Percentiles rank a stretch among this genome's conserved stretches.
phyloP scores from a whole-genome alignment of 2,113 vertebrate genomes.

The Melanerpes formicivorus region DNA sequence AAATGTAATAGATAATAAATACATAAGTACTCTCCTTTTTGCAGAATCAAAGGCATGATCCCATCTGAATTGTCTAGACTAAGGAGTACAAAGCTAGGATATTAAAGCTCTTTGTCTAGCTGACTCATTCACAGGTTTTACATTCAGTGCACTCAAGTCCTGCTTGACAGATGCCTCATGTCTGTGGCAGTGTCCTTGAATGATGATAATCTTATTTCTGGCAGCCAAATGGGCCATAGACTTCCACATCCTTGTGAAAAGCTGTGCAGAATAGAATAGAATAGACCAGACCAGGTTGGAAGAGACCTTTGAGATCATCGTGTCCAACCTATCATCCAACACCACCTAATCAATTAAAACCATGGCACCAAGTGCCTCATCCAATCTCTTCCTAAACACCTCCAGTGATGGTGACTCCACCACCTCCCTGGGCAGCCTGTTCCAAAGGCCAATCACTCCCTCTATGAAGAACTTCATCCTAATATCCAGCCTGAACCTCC shows the following conservation, averaged over 20 bases:
- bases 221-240: slow-evolving; percentile 10
- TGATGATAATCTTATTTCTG: slow-evolving; percentile 58
- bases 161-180: slow-evolving; percentile 44
- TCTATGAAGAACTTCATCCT: too few relatives aligned
- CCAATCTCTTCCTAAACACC: too few relatives aligned
- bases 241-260: background rate
- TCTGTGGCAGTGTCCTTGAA: slow-evolving; percentile 39
- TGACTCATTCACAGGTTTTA: slow-evolving; percentile 10
- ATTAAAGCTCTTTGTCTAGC: background rate
- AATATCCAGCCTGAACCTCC: too few relatives aligned
- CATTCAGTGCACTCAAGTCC: background rate
- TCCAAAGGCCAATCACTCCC: too few relatives aligned
- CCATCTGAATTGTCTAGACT: background rate
- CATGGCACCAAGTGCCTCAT: too few relatives aligned
- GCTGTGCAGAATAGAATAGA: background rate
- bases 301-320: too few relatives aligned
- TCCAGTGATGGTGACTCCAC: too few relatives aligned
- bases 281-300: too few relatives aligned
- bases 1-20: background rate
- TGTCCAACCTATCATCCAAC: too few relatives aligned
- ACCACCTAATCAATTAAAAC: too few relatives aligned
- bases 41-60: background rate
- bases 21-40: background rate
- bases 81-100: background rate
- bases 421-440: too few relatives aligned